phyloP scores from a whole-genome alignment of 2,113 vertebrate genomes.

The Procavia capensis region DNA sequence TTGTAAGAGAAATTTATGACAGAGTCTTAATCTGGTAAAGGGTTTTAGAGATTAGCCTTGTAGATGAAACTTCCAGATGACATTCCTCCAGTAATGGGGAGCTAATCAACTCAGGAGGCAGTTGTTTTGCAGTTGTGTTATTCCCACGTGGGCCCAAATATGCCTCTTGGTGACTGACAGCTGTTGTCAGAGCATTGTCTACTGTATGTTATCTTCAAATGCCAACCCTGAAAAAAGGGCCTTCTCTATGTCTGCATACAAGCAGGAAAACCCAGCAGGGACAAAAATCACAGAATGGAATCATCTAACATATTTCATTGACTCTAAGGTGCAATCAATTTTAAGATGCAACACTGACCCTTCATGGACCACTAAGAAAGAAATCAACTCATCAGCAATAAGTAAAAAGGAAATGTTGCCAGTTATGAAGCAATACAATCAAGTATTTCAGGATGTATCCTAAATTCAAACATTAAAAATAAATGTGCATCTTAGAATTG shows the following conservation, averaged over 20 bases:
- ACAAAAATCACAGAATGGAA: neutral
- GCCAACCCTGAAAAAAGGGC: neutral
- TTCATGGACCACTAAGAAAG: neutral
- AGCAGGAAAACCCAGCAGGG: neutral
- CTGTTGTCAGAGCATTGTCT: neutral
- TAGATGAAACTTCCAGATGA: neutral
- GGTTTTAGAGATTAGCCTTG: neutral
- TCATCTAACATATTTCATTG: neutral
- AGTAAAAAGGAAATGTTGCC: neutral
- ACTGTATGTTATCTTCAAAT: neutral
- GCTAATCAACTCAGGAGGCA: neutral
- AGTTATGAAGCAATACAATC: neutral
- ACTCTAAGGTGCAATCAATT: neutral
- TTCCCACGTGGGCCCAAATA: neutral
- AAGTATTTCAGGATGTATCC: neutral
- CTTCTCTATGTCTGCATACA: neutral
- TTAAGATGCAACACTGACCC: neutral
- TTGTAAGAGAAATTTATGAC: neutral
- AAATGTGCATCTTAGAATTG: neutral
- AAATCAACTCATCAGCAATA: too few species aligned
- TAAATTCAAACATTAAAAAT: slow-evolving; percentile 9
- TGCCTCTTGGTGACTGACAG: neutral
- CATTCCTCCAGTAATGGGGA: neutral
- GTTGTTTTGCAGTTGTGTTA: neutral
- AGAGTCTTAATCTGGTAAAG: neutral